A percentile compares a stretch with the other conserved stretches of the same genome.
Conservation (phyloP, 2,113 vertebrate genomes). For the Gymnarchus niloticus region DNA sequence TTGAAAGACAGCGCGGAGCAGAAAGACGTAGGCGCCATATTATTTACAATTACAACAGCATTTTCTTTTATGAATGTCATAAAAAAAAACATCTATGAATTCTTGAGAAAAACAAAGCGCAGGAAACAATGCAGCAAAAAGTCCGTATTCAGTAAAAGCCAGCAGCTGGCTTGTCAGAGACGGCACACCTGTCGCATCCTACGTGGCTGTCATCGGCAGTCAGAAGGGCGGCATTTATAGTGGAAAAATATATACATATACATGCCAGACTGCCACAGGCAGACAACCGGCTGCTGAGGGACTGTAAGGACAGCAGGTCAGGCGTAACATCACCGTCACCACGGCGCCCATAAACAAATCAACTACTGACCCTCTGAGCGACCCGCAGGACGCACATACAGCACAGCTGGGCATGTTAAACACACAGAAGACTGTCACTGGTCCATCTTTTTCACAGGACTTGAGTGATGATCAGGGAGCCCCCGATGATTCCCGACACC, state of each 20-base stretch:
- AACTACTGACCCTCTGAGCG: background rate
- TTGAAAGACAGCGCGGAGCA: too few relatives aligned
- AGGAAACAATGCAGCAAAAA: background rate
- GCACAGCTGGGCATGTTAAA: background rate
- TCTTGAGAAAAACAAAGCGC: background rate
- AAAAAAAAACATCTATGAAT: background rate
- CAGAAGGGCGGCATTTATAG: background rate
- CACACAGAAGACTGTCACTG: background rate
- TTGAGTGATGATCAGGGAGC: background rate
- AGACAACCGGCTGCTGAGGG: background rate
- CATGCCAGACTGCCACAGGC: background rate
- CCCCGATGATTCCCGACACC: background rate
- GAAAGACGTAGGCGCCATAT: too few relatives aligned
- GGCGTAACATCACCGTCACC: background rate
- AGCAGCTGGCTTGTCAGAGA: constrained; percentile 9
- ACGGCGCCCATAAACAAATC: background rate
- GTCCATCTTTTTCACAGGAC: background rate
- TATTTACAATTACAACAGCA: background rate
- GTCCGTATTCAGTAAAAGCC: background rate
- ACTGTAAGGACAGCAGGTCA: background rate
- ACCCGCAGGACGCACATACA: background rate
- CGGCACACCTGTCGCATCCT: constrained; percentile 5
- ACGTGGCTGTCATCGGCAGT: background rate
- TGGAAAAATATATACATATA: background rate
- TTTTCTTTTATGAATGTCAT: background rate